A percentile compares a stretch with the other conserved stretches of the same genome.
Conservation (phyloP, 2,888 invertebrate genomes). For the Trichopoda pennipes region DNA sequence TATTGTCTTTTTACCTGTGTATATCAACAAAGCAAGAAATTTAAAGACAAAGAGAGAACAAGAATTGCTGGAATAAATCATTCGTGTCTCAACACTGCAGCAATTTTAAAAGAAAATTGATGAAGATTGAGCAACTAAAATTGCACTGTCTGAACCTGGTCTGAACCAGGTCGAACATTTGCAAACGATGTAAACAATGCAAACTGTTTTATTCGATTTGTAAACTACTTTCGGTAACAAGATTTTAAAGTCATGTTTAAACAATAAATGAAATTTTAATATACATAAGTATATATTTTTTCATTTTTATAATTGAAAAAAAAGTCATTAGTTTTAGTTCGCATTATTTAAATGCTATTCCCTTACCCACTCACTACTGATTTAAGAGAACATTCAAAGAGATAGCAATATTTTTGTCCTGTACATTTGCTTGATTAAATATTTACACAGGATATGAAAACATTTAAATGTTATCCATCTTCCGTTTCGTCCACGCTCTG, state of each 20-base stretch:
- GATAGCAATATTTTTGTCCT: background rate
- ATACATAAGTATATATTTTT: background rate
- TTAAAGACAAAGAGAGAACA: no score
- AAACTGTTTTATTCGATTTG: constrained; percentile 1
- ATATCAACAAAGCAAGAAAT: no score
- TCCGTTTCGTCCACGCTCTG: constrained; percentile 1
- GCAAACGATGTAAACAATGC: constrained; percentile 16
- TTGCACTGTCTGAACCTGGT: no score
- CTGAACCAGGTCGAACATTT: constrained; percentile 1
- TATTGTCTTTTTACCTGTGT: no score
- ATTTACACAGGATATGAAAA: constrained; percentile 53
- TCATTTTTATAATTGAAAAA: constrained; percentile 3
- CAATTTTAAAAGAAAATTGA: no score
- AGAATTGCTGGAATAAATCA: no score
- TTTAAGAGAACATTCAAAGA: background rate
- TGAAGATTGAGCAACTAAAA: no score
- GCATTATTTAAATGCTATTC: background rate
- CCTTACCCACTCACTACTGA: background rate
- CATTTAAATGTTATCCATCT: constrained; percentile 7
- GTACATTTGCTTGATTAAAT: constrained; percentile 55
- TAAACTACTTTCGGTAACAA: constrained; percentile 38
- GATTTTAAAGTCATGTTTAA: constrained; percentile 36
- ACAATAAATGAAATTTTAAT: constrained; percentile 27
- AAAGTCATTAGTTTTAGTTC: constrained; percentile 12
- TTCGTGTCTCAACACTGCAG: no score